Evolutionary conservation across 2,797 vertebrate species (phyloP), one percentile per base, ranked within the genome.

Genomic region (Spatula clypeata): DNA sequence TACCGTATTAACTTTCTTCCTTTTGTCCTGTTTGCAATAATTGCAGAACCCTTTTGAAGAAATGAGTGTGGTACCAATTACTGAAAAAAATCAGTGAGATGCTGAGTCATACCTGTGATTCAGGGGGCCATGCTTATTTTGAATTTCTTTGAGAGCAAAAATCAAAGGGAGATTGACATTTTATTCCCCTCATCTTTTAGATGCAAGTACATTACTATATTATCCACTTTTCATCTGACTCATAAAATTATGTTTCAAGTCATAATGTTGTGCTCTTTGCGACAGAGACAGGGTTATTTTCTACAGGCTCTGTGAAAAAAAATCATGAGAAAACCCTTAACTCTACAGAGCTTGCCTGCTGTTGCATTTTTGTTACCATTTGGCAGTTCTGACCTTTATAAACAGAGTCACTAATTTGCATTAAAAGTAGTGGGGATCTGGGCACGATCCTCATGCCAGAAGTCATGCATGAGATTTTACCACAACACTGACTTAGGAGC

Each of bases 141-240:
- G 36, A 6, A 60, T 91, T 96, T 88, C 54, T 94, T 84, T 85
- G 53, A 94, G 53, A 77, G 26, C 8, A 86, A 83, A 85, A 91
- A 95, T 75, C 75, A 94, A 94, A 73, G 10, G 31, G 24, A 96
- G 72, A 67, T 5, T 96, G 88, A 94, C 15, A 20, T 96, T 96
- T 96, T 45, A 69, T 79, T 91, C 65, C 16, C 3, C 24, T 3
- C 70, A 12, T 42, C 20, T 91, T 60, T 94, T 53, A 96, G 73
- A 92, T 71, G 82, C 45, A 83, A 84, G 58, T 74, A 62, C 72
- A 77, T 95, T 70, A 95, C 64, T 62, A 86, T 76, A 76, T 93
- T 93, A 95, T 84, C 62, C 16, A 70, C 64, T 93, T 97, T 95
- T 96, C 58, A 90, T 55, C 75, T 92, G 94, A 96, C 88, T 97